Evolutionary conservation across 2,797 vertebrate genomes (phyloP).

Genomic region (Sebastes itinus): DNA sequence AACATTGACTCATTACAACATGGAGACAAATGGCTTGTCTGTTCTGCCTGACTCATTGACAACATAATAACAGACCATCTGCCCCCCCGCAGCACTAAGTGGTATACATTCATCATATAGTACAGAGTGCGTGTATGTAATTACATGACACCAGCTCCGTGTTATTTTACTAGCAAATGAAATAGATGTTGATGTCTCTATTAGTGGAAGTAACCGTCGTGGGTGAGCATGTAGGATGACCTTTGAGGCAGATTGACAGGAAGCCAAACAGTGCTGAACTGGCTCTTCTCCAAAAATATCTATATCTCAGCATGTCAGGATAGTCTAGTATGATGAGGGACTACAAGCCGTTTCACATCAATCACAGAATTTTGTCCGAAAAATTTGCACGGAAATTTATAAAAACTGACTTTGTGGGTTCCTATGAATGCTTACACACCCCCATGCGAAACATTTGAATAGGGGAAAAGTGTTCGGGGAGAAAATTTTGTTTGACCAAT

Average conservation of each 20-base stretch:
- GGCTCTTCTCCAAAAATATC: not conserved
- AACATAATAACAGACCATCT: conserved; percentile 71
- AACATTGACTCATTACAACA: conserved; percentile 74
- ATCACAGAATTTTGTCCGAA: not conserved
- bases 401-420: not conserved
- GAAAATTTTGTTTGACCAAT: not conserved
- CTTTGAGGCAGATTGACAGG: conserved; percentile 9
- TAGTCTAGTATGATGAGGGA: not conserved
- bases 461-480: not conserved
- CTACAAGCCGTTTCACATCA: no score
- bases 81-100: conserved; percentile 44
- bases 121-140: conserved; percentile 36
- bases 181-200: conserved; percentile 39
- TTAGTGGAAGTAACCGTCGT: conserved; percentile 2
- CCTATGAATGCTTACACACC: not conserved
- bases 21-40: conserved; percentile 75
- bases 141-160: conserved; percentile 47
- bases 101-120: conserved; percentile 65
- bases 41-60: conserved; percentile 69
- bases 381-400: not conserved
- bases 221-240: not conserved
- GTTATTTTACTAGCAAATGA: conserved; percentile 53
- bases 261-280: conserved; percentile 4
- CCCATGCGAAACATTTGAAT: not conserved
- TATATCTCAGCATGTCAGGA: not conserved